Evolutionary conservation across 2,113 vertebrate species (phyloP).

Genomic region (human): GRCh38 chr20:39568501-39569000

Average conservation of each 20-base stretch:
- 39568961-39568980: not conserved
- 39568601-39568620: not conserved
- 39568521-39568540: not conserved
- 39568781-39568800: not conserved
- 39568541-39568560: not conserved
- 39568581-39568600: not conserved
- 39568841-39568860: not conserved
- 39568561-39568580: not conserved
- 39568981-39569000: not conserved
- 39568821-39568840: not conserved
- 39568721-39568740: not conserved
- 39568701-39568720: not conserved
- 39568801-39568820: not conserved
- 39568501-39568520: not conserved
- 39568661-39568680: not conserved
- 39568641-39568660: not conserved
- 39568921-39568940: not conserved
- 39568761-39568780: not conserved
- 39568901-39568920: not conserved
- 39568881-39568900: not conserved
- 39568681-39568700: not conserved
- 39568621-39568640: not conserved
- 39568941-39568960: not conserved
- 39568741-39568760: not conserved
- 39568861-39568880: not conserved